phyloP scores from a whole-genome alignment of 1,140 invertebrate species.

The Caenorhabditis latens region DNA sequence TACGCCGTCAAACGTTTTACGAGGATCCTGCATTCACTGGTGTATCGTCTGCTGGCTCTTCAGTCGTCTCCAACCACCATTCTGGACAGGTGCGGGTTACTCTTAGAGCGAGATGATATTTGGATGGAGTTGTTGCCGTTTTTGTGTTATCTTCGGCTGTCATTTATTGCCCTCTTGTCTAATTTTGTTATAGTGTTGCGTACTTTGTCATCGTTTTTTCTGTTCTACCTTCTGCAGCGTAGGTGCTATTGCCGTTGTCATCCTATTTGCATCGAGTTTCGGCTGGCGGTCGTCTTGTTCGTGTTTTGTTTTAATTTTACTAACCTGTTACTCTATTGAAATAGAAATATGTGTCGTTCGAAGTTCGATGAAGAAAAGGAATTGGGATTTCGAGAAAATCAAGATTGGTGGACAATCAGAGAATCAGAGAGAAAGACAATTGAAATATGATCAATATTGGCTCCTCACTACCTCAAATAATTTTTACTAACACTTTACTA shows the following conservation, averaged over 20 bases:
- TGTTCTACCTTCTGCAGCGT: not conserved
- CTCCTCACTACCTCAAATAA: no score
- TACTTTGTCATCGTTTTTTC: conserved; percentile 21
- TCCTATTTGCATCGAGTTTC: no score
- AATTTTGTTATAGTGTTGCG: not conserved
- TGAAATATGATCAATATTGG: no score
- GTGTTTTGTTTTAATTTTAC: no score
- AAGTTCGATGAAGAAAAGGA: no score
- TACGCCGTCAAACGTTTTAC: conserved; percentile 44
- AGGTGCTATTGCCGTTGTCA: not conserved
- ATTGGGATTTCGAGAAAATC: no score
- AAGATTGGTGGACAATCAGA: no score
- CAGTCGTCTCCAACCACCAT: not conserved
- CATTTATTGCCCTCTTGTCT: not conserved
- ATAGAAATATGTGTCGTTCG: no score
- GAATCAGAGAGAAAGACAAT: no score
- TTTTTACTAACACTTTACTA: no score
- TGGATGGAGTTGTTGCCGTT: not conserved
- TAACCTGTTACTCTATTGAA: no score
- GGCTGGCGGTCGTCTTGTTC: no score
- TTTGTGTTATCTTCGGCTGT: not conserved
- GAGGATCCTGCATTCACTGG: conserved; percentile 54
- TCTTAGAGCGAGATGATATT: not conserved
- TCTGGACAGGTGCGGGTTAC: not conserved
- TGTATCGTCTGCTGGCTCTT: conserved; percentile 23